Base-by-base conservation (phyloP, 1,140 invertebrate species). In the Leguminivora glycinivorella region DNA sequence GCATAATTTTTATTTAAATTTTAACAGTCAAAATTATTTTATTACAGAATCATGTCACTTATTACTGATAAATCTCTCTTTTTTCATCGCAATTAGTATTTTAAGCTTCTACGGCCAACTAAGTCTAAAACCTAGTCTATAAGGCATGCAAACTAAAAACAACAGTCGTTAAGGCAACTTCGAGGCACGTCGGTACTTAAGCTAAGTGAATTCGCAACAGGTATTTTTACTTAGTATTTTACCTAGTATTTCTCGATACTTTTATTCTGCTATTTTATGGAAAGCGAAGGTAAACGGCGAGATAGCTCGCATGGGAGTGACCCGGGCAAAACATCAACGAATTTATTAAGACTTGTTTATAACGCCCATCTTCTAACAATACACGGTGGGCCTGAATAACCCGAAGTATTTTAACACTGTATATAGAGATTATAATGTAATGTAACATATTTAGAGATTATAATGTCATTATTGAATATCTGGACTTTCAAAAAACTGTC, bases 241-340 rank as follows among this genome's bases (percentile, higher is more conserved):
- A 29, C 25, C 0, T 29, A 60, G 56, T 56, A 56, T 60, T 60
- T 63, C 26, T 26, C 9, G 14, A 58, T 58, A 58, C 56, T 29
- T 63, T 63, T 31, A 63, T 63, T 63, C 31, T 31, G 22, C 25
- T 58, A 14, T 31, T 63, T 63, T 63, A 63, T 63, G 58, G n/a
- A 63, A 63, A 63, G 25, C 26, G 26, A 63, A 63, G 5, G 26
- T 63, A 34, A 63, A 34, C 58, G 25, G 24, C 6, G 4, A 24
- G 56, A 60, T 60, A 6, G 56, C 56, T 60, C 56, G 56, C 56
- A 60, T 29, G 56, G 56, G 56, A 60, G 26, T 63, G 26, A 63
- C 26, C 26, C 26, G 1, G 25, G 29, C 14, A n/a, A 63, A 63
- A 63, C 58, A 63, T 63, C 4, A 19, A 4, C 58, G 29, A 63